These are phyloP conservation scores for Parnassius smintheus DNA, from an alignment of 2,888 invertebrate species.

Conservation along the genomic window DNA sequence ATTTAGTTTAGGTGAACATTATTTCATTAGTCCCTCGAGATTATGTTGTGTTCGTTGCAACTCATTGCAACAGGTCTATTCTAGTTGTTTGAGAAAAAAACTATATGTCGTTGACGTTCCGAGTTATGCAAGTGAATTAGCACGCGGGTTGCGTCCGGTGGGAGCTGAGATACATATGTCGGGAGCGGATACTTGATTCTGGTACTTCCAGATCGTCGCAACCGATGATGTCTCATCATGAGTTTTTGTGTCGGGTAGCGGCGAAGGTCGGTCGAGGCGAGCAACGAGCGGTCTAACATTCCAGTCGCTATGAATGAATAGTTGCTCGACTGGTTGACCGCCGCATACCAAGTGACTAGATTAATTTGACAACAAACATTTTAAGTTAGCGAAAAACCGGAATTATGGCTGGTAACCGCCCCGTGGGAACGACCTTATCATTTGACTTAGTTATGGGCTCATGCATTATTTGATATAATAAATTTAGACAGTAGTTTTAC, in stretches of 20 bases:
- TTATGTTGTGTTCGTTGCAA: conserved; percentile 7
- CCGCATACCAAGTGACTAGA: conserved; percentile 74
- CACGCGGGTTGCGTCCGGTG: conserved; percentile 41
- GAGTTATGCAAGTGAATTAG: conserved; percentile 22
- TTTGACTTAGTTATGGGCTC: conserved; percentile 61
- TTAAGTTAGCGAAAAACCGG: conserved; percentile 74
- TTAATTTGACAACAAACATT: conserved; percentile 81
- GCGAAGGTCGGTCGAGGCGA: conserved; percentile 71
- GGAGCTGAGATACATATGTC: conserved; percentile 40
- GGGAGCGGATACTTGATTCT: conserved; percentile 37
- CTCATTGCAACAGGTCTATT: conserved; percentile 17
- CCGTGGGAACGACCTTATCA: conserved; percentile 71
- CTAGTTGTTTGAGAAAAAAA: conserved; percentile 16
- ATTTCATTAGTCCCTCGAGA: conserved; percentile 10
- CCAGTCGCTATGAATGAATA: conserved; percentile 79
- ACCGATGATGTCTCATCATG: conserved; percentile 44
- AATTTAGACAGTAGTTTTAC: no score
- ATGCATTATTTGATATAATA: conserved; percentile 17
- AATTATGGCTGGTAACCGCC: conserved; percentile 66
- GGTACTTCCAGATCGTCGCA: conserved; percentile 60
- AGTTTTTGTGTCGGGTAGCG: conserved; percentile 41
- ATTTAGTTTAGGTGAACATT: conserved; percentile 21
- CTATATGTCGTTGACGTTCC: conserved; percentile 22
- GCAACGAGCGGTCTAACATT: conserved; percentile 76
- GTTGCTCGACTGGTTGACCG: conserved; percentile 69